Percentiles rank a stretch among this genome's conserved stretches.
phyloP scores from a whole-genome alignment of 2,113 vertebrate species.

The Poeciliopsis turrubarensis region DNA sequence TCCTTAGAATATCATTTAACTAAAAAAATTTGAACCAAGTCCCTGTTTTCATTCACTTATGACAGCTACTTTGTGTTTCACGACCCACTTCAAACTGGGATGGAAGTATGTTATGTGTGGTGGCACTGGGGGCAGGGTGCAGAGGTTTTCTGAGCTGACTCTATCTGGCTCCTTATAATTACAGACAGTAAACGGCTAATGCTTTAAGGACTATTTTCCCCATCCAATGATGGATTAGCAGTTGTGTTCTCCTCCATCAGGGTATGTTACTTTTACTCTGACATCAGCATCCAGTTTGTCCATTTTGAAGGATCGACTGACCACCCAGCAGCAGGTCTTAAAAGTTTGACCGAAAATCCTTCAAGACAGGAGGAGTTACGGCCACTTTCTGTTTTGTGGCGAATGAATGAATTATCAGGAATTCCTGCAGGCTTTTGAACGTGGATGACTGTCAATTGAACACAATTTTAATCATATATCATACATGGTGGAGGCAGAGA shows the following conservation, averaged over 20 bases:
- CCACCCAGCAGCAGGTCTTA: neutral
- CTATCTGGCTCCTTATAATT: slow-evolving; percentile 80
- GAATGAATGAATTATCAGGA: too few species aligned
- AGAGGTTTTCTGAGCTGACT: slow-evolving; percentile 59
- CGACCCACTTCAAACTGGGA: slow-evolving; percentile 54
- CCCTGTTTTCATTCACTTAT: neutral
- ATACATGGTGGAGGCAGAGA: too few species aligned
- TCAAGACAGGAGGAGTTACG: too few species aligned
- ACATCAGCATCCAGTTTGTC: neutral
- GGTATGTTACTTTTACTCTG: neutral
- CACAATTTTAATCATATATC: too few species aligned
- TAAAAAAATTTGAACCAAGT: too few species aligned
- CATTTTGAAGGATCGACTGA: neutral
- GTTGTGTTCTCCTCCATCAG: neutral
- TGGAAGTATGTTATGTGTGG: slow-evolving; percentile 58
- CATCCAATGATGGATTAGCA: slow-evolving; percentile 47
- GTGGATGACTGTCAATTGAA: too few species aligned
- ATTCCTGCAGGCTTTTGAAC: too few species aligned
- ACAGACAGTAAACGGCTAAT: slow-evolving; percentile 78
- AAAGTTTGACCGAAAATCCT: too few species aligned
- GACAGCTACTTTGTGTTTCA: slow-evolving; percentile 33
- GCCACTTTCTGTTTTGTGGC: too few species aligned
- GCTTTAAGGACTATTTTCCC: slow-evolving; percentile 69
- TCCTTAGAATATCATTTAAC: too few species aligned
- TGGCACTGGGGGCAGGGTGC: slow-evolving; percentile 71